These are phyloP conservation scores for Hemitrygon akajei DNA, from an alignment of 2,797 vertebrate species.

Conservation along the genomic window DNA sequence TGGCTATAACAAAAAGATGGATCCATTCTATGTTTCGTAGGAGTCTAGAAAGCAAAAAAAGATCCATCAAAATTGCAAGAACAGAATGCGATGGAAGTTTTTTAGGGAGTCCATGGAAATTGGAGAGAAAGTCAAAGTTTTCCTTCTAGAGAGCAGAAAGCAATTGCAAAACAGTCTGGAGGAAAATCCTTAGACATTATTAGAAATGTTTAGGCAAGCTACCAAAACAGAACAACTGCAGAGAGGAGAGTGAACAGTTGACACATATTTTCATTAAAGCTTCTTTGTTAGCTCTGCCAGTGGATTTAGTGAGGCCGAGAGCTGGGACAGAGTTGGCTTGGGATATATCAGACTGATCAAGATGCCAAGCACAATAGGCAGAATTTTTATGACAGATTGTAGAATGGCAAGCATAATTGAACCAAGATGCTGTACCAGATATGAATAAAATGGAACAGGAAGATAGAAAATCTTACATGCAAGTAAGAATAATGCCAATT, in stretches of 20 bases:
- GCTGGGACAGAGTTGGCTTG: background rate
- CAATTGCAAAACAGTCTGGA: background rate
- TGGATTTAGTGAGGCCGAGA: background rate
- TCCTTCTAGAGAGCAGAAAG: background rate
- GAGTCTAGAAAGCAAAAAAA: background rate
- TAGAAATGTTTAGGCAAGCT: slow-evolving; percentile 13
- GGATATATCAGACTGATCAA: background rate
- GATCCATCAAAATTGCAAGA: background rate
- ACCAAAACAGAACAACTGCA: background rate
- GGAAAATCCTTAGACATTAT: background rate
- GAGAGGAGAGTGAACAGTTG: background rate
- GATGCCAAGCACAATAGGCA: background rate
- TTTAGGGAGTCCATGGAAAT: background rate
- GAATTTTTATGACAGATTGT: background rate
- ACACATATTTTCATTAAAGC: background rate
- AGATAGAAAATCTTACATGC: background rate
- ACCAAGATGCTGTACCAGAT: background rate
- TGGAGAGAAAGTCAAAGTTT: background rate
- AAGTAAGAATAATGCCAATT: background rate
- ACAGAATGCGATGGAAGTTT: background rate
- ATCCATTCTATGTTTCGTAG: background rate
- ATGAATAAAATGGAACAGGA: slow-evolving; percentile 1
- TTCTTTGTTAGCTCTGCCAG: background rate
- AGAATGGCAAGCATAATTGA: slow-evolving; percentile 4
- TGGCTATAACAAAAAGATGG: background rate